Evolutionary conservation across 2,888 invertebrate species (phyloP).

Genomic region (Eilema sororculum): DNA sequence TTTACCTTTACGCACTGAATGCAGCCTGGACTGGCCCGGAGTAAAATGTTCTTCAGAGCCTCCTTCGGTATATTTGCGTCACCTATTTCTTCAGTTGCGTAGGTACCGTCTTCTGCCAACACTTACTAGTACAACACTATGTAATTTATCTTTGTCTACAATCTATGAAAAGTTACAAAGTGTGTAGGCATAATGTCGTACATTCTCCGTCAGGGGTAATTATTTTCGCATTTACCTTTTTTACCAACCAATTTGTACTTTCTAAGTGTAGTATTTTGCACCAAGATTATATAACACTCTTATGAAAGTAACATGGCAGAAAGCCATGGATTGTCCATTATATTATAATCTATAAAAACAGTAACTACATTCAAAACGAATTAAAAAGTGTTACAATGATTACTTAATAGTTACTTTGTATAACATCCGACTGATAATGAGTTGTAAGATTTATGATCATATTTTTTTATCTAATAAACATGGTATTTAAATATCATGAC

Average conservation of each 20-base stretch:
- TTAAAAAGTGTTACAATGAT: neutral
- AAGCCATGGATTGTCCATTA: slow-evolving; percentile 2
- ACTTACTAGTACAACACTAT: neutral
- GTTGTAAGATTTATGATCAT: slow-evolving; percentile 1
- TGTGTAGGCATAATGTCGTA: neutral
- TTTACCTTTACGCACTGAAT: no score
- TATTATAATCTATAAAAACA: slow-evolving; percentile 7
- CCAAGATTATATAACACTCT: slow-evolving; percentile 13
- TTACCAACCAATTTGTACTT: slow-evolving; percentile 31
- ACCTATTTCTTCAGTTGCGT: neutral
- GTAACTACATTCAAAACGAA: neutral
- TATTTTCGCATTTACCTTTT: slow-evolving; percentile 31
- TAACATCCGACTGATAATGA: neutral
- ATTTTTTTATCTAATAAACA: neutral
- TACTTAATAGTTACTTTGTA: neutral
- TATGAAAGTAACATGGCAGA: slow-evolving; percentile 13
- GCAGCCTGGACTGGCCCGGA: no score
- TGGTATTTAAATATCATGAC: neutral
- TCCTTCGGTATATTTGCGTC: neutral
- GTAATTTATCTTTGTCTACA: neutral
- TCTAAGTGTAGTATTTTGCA: slow-evolving; percentile 31
- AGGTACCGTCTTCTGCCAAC: neutral
- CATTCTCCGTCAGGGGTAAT: slow-evolving; percentile 6
- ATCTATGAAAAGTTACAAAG: slow-evolving; percentile 5
- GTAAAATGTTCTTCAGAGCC: no score